phyloP scores from a whole-genome alignment of 2,797 vertebrate genomes.

The Tarsius wallacei region DNA sequence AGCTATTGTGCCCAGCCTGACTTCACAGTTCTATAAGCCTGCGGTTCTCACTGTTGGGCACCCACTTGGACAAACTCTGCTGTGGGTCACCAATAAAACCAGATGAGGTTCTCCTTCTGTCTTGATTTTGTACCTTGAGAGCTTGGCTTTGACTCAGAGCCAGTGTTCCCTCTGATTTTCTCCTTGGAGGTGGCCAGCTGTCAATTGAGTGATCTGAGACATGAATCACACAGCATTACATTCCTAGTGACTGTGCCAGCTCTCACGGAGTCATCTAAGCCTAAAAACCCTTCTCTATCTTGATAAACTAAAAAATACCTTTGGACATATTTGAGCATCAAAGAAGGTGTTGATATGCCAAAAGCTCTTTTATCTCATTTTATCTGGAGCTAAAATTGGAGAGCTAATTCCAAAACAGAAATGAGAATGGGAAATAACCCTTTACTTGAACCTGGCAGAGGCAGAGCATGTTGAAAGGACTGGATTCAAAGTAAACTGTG shows the following conservation, averaged over 20 bases:
- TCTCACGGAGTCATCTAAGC: background rate
- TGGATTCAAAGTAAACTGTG: background rate
- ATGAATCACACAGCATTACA: no score
- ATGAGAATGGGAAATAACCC: background rate
- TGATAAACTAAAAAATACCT: background rate
- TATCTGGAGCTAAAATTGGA: background rate
- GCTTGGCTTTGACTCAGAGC: background rate
- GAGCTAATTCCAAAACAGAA: constrained; percentile 11
- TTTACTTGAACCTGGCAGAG: background rate
- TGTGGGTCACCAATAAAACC: background rate
- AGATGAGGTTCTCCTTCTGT: background rate
- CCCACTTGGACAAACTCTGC: background rate
- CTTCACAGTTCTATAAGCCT: background rate
- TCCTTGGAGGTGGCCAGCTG: background rate
- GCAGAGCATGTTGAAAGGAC: background rate
- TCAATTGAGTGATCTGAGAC: background rate
- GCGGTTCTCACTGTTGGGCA: background rate
- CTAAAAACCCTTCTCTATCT: background rate
- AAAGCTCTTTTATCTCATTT: background rate
- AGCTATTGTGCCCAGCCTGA: no score
- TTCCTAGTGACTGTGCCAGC: accelerated
- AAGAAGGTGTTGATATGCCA: background rate
- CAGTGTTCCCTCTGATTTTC: background rate
- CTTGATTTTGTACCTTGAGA: background rate
- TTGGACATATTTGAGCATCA: background rate